phyloP scores from a whole-genome alignment of 2,113 vertebrate species.

The Edolisoma coerulescens region DNA sequence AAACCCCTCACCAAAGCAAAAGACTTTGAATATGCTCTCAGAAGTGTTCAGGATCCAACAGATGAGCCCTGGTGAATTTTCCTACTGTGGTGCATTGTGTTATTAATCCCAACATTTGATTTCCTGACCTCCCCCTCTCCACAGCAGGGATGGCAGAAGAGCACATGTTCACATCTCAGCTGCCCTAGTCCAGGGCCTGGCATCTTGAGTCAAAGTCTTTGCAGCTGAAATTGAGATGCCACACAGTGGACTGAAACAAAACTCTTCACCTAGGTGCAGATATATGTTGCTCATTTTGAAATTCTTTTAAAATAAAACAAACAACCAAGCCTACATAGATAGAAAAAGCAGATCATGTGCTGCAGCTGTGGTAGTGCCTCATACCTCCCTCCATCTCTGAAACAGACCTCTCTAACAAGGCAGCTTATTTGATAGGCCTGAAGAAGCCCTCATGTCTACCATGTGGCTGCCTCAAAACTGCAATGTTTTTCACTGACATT shows the following conservation, averaged over 20 bases:
- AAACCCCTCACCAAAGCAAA: neutral
- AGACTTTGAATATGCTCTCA: neutral
- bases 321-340: neutral
- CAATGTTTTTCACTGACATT: neutral
- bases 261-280: neutral
- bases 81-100: accelerated
- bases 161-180: neutral
- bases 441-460: neutral
- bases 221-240: neutral
- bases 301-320: neutral
- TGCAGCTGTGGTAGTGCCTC: neutral
- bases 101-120: neutral
- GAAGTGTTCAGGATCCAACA: neutral
- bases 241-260: neutral
- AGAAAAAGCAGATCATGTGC: neutral
- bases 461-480: neutral
- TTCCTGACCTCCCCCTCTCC: neutral
- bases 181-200: neutral
- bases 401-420: neutral
- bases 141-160: neutral
- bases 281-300: neutral
- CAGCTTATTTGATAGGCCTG: neutral
- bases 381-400: neutral
- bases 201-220: neutral
- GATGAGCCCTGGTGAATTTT: neutral